Conservation (phyloP, 2,113 vertebrate genomes). For the Motacilla tschutschensis region DNA sequence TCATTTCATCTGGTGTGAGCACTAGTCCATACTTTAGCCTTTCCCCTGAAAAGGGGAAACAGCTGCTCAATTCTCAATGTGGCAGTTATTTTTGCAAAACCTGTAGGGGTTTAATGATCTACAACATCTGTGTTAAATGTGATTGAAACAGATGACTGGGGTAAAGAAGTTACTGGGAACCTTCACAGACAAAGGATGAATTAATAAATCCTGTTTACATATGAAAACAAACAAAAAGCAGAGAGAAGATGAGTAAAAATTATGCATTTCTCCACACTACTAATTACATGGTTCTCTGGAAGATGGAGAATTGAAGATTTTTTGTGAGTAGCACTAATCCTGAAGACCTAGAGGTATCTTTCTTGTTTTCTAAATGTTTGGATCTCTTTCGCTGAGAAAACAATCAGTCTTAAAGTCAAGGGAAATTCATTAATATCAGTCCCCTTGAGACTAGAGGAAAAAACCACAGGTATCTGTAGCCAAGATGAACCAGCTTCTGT, state of each 20-base stretch:
- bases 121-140: background rate
- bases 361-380: fast-evolving
- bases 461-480: fast-evolving
- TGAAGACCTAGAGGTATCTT: background rate
- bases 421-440: background rate
- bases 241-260: background rate
- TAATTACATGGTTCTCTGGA: background rate
- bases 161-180: background rate
- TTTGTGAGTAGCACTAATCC: background rate
- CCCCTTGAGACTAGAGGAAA: background rate
- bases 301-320: background rate
- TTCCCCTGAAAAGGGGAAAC: background rate
- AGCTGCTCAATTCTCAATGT: background rate
- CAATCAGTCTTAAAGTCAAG: background rate
- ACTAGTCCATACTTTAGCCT: background rate
- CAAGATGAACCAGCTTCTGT: background rate
- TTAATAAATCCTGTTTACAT: background rate
- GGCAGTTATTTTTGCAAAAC: background rate
- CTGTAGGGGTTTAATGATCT: background rate
- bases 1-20: background rate
- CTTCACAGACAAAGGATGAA: background rate
- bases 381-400: background rate
- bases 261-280: background rate
- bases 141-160: fast-evolving
- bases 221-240: background rate